Evolutionary conservation across 2,113 vertebrate species (phyloP).

Genomic region (Stigmatopora argus): DNA sequence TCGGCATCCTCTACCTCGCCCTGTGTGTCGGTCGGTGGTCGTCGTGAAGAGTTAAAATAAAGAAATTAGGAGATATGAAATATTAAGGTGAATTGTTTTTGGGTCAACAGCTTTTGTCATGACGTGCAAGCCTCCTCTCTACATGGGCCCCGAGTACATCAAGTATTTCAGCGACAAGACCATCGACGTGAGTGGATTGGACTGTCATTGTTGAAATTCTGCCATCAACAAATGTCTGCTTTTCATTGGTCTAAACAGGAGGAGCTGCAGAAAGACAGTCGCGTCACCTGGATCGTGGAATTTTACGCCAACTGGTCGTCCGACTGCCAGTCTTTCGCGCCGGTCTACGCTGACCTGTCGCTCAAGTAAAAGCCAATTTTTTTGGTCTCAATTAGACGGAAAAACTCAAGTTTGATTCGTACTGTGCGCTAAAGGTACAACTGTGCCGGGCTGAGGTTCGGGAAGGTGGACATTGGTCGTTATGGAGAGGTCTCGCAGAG

Average conservation of each 20-base stretch:
- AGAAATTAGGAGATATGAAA: no score
- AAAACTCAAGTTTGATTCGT: background rate
- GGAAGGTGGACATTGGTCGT: conserved; percentile 89
- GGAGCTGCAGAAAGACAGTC: conserved; percentile 81
- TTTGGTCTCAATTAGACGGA: conserved; percentile 20
- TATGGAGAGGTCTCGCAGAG: conserved; percentile 82
- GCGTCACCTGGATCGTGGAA: conserved; percentile 88
- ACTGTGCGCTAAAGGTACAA: conserved; percentile 76
- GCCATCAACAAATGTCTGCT: background rate
- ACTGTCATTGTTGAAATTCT: background rate
- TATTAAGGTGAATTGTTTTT: no score
- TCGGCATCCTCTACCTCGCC: conserved; percentile 85
- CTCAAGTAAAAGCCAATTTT: conserved; percentile 78
- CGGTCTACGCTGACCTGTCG: conserved; percentile 87
- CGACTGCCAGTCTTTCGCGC: conserved; percentile 91
- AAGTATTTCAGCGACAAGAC: conserved; percentile 94
- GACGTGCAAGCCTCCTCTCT: conserved; percentile 90
- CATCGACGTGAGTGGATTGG: conserved; percentile 80
- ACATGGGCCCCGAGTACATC: conserved; percentile 94
- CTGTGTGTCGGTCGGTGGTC: conserved; percentile 84
- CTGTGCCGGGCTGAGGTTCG: conserved; percentile 84
- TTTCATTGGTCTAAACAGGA: conserved; percentile 67
- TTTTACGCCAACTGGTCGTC: conserved; percentile 96
- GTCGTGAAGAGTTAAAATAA: no score
- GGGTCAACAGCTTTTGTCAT: conserved; percentile 81